Conservation (phyloP, 2,888 invertebrate genomes). For the Petrolisthes manimaculis region DNA sequence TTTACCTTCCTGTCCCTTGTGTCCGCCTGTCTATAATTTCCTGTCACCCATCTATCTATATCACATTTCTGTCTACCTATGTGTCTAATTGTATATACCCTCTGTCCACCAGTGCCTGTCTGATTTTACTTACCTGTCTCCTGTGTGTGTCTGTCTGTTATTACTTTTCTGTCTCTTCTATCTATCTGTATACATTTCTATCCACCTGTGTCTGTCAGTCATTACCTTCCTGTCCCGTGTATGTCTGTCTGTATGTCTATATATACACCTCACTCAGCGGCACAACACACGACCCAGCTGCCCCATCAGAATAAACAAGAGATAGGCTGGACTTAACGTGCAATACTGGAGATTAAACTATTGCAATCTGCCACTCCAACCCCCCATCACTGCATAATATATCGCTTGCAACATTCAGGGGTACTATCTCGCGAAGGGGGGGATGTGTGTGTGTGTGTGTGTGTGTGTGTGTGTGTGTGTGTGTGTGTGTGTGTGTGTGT, state of each 20-base stretch:
- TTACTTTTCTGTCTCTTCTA: neutral
- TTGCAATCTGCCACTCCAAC: too few species aligned
- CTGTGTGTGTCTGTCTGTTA: neutral
- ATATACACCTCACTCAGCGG: too few species aligned
- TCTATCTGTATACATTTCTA: constrained; percentile 1
- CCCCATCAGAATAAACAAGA: too few species aligned
- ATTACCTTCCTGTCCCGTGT: neutral
- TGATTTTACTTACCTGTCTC: neutral
- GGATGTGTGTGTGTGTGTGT: too few species aligned
- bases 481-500: neutral
- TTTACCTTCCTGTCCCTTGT: neutral
- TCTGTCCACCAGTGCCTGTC: neutral
- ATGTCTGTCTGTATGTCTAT: too few species aligned
- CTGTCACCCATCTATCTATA: neutral
- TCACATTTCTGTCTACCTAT: neutral
- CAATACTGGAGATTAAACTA: too few species aligned
- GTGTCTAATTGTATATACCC: neutral
- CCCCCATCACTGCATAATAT: too few species aligned
- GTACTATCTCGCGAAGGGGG: too few species aligned
- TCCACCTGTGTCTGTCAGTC: neutral
- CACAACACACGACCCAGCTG: too few species aligned
- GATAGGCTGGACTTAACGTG: too few species aligned
- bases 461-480: neutral
- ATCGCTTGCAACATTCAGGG: too few species aligned
- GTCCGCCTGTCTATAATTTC: neutral